Base-by-base conservation (phyloP, 64 coral and sea anemone species). In the Actinia tenebrosa region DNA sequence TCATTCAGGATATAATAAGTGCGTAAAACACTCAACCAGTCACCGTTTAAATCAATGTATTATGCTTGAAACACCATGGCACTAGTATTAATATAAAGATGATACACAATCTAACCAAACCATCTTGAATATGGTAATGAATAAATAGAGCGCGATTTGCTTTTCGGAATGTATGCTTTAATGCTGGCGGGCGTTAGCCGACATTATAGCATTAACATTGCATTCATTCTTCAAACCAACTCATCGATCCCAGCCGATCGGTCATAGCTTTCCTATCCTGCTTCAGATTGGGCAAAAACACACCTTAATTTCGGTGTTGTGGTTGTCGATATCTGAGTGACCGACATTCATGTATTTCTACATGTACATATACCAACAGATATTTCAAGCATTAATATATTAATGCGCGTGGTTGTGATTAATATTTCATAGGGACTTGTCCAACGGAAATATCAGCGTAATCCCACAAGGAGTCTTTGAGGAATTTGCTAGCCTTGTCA, bases 401-500 rank as follows among this genome's bases (percentile, higher is more conserved):
- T 61, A 61, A 61, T 14, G 60, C 2, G 60, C 18, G 4, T 61
- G 15, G 16, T 18, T n/a, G n/a, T n/a, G 5, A 66, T 66, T 6
- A 7, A 14, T 42, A 14, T 75, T 75, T 16, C 42, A 50, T 11
- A 81, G 79, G 43, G 79, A 81, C 23, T n/a, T 81, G 79, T 81
- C 79, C 15, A 81, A 81, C 50, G 79, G 79, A 50, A 53, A 81
- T 81, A 81, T 81, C 50, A 81, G 44, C 50, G 4, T 50, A 50
- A 81, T 81, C 9, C 79, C 79, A 18, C 45, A 81, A 81, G 79
- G 79, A 81, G 43, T 53, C 16, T 81, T 81, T 23, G 50, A 23
- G 45, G 79, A 22, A 16, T 81, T 81, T 53, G 46, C 46, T 50
- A 81, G 10, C 19, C 79, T 81, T 20, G 50, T 81, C 10, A 81